These are phyloP conservation scores for Hemithea aestivaria DNA, from an alignment of 2,888 invertebrate species.

Conservation along the genomic window DNA sequence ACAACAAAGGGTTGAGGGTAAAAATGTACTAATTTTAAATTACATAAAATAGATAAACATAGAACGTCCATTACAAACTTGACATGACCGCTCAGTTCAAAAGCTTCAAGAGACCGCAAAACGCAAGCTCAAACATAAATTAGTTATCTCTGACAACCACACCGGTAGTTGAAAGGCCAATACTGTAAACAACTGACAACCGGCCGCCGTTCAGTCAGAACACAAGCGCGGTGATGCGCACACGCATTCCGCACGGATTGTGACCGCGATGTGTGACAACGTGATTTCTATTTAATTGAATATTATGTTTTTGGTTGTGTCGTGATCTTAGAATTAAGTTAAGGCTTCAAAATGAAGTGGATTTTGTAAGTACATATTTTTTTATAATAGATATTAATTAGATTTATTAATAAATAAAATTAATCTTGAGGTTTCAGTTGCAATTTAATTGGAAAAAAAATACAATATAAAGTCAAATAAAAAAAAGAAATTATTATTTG, in stretches of 20 bases:
- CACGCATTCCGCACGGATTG: conserved; percentile 19
- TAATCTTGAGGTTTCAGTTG: background rate
- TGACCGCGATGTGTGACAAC: conserved; percentile 25
- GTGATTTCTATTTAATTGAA: conserved; percentile 10
- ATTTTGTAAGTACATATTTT: conserved; percentile 29
- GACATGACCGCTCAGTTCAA: too few relatives aligned
- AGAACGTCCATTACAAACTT: too few relatives aligned
- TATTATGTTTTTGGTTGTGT: conserved; percentile 22
- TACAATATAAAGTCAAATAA: too few relatives aligned
- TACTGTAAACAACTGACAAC: conserved; percentile 3
- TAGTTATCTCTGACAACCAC: conserved; percentile 1
- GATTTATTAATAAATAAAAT: background rate
- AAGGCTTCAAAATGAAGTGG: conserved; percentile 26
- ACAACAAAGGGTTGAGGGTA: too few relatives aligned
- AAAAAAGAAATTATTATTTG: too few relatives aligned
- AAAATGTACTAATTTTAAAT: too few relatives aligned
- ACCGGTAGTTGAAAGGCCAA: background rate
- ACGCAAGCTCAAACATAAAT: background rate
- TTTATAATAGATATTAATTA: background rate
- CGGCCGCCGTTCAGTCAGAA: background rate
- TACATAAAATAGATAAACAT: too few relatives aligned
- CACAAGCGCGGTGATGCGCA: conserved; percentile 19
- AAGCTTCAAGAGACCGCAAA: too few relatives aligned
- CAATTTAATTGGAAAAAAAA: too few relatives aligned
- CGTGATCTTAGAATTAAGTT: conserved; percentile 26